Percentiles rank a stretch among this genome's conserved stretches.
Evolutionary conservation across 1,140 invertebrate genomes (phyloP).

Genomic region (Scaptomyza pallida): DNA sequence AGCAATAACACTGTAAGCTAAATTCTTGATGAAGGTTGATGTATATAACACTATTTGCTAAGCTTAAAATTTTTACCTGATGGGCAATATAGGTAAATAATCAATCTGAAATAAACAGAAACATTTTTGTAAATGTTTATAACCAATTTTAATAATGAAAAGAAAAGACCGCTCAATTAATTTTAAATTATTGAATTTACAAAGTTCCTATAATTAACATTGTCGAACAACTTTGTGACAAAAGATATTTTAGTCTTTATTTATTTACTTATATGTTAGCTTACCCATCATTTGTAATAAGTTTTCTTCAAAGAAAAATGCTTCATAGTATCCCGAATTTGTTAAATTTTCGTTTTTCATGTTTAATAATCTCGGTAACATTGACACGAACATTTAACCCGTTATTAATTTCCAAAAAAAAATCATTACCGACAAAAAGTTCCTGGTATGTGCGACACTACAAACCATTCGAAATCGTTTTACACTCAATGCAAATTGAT

Average conservation of each 20-base stretch:
- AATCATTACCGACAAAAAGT: not conserved
- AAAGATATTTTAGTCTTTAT: too few relatives aligned
- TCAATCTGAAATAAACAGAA: not conserved
- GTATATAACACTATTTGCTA: not conserved
- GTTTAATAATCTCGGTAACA: constrained; percentile 75
- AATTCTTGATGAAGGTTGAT: not conserved
- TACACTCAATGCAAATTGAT: constrained; percentile 63
- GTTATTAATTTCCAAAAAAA: not conserved
- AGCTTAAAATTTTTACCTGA: not conserved
- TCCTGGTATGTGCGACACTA: constrained; percentile 21
- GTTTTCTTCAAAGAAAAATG: constrained; percentile 74
- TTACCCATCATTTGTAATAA: constrained; percentile 81
- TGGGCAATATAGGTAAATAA: not conserved
- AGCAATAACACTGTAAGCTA: not conserved
- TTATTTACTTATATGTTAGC: constrained; percentile 26
- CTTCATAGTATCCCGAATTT: constrained; percentile 74
- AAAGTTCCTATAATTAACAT: not conserved
- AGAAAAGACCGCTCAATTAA: not conserved
- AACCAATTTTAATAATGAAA: not conserved
- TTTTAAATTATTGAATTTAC: not conserved
- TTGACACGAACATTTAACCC: constrained; percentile 67
- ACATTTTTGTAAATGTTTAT: not conserved
- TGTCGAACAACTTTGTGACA: too few relatives aligned
- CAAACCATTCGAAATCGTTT: constrained; percentile 73
- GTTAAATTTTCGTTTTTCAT: constrained; percentile 82